Evolutionary conservation across 2,113 vertebrate species (phyloP), one percentile per base, ranked within the genome.

Genomic region (Chaenocephalus aceratus): DNA sequence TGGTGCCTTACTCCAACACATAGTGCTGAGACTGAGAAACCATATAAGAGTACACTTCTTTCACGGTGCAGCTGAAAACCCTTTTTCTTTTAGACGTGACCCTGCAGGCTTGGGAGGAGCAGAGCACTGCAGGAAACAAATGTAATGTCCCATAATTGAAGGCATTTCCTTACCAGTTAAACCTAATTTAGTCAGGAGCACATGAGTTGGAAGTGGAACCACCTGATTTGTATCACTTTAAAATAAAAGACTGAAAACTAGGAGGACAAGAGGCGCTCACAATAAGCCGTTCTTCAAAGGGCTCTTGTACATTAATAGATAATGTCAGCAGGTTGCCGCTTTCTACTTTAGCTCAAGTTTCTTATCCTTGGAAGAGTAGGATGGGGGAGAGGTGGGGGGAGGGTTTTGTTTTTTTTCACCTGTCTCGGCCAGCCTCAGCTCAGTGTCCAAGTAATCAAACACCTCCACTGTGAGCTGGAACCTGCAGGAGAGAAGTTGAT

Each of bases 401-500:
- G 67, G 46, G 46, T 59, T 51, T 75, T 80, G 66, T 53, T 59
- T 44, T 34, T 34, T 73, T 80, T 96, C 91, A 99, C 98, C 98
- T 93, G 97, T 95, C 73, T 99, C 97, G 0, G 98, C 96, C 64
- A 99, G 92, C 91, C 95, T 96, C 89, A 99, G 96, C 91, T 99
- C 98, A 0, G 94, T 82, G 69, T 99, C 98, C 97, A 99, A 92
- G 93, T 99, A 99, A 94, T 99, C 98, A 18, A 99, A 99, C 94
- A 99, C 95, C 94, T 99, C 97, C 3, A 99, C 97, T 0, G 97
- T 97, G 85, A 99, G 97, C 96, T 99, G 98, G 94, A 99, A 99
- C 88, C 98, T 99, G 72, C 75, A 76, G 74, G 82, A 52, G 75
- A 80, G 77, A 92, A 91, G 77, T 45, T 61, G 75, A 92, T 83